phyloP scores from a whole-genome alignment of 2,113 vertebrate species.

The Bubo scandiacus region DNA sequence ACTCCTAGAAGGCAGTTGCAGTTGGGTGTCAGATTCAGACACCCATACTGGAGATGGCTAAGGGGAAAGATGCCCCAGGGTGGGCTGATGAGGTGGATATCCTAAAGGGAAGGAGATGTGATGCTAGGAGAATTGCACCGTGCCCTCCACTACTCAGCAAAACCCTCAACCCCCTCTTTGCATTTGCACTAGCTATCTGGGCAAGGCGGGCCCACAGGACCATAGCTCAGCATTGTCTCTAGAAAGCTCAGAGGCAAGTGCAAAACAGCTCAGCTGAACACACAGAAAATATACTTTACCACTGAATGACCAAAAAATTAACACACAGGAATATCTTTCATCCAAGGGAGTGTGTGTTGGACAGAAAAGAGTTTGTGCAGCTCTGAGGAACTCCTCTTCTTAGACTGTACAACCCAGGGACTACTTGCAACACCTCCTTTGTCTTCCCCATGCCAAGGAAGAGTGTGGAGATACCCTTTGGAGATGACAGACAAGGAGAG shows the following conservation, averaged over 20 bases:
- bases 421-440: background rate
- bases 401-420: background rate
- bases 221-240: background rate
- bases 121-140: background rate
- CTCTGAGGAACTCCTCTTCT: background rate
- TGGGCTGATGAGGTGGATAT: background rate
- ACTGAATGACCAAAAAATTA: background rate
- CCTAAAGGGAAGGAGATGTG: background rate
- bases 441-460: background rate
- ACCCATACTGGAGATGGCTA: no score
- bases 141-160: background rate
- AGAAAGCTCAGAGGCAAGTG: background rate
- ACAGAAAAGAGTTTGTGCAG: background rate
- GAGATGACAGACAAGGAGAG: background rate
- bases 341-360: background rate
- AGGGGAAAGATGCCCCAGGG: background rate
- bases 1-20: background rate
- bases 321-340: background rate
- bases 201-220: background rate
- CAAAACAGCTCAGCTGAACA: background rate
- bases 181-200: background rate
- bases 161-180: background rate
- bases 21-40: background rate
- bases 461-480: background rate
- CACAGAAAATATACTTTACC: background rate